Base-by-base conservation (phyloP, 2,888 invertebrate genomes). In the Spicauda simplicius region DNA sequence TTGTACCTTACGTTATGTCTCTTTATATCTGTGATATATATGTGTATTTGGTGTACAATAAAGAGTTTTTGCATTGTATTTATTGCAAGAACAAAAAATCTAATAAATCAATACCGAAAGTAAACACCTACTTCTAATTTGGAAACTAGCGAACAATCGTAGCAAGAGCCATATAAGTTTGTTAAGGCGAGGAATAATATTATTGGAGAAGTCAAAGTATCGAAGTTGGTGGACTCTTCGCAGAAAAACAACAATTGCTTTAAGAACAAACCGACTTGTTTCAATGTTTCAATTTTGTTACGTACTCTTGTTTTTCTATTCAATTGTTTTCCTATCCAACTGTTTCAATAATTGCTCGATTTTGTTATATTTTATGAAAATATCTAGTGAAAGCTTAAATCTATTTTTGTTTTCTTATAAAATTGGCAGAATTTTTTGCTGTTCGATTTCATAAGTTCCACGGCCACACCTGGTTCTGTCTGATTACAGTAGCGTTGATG, bases 241-340 rank as follows among this genome's bases (percentile, higher is more conserved):
- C 1, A 66, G 59, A 66, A 66, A 66, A 66, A 66, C 66, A 66
- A 66, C 66, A 66, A 66, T 66, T 66, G 48, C 54, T 45, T 25
- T 41, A 10, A 37, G 65, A 65, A 59, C 53, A 65, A 59, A 65
- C 58, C 54, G 30, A 59, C 25, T 65, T 65, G 59, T 54, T 55
- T 60, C 60, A 60, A 55, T 65, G 59, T 54, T 55, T 60, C 60
- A 60, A 55, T 60, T 60, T 60, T 55, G 60, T 60, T 60, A 66
- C 25, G 57, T 53, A 58, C 48, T 16, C 45, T 60, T 66, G 60
- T 66, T 66, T 66, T 66, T 65, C 65, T 60, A 60, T 66, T 55
- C 66, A 48, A 66, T 66, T 66, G 66, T 66, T 60, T 66, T 60
- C 60, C 33, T 48, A 55, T 55, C 30, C 58, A 53, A 64, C 25